Evolutionary conservation across 92 coral and sea anemone genomes (phyloP).

Genomic region (Epizoanthus illoricatus): DNA sequence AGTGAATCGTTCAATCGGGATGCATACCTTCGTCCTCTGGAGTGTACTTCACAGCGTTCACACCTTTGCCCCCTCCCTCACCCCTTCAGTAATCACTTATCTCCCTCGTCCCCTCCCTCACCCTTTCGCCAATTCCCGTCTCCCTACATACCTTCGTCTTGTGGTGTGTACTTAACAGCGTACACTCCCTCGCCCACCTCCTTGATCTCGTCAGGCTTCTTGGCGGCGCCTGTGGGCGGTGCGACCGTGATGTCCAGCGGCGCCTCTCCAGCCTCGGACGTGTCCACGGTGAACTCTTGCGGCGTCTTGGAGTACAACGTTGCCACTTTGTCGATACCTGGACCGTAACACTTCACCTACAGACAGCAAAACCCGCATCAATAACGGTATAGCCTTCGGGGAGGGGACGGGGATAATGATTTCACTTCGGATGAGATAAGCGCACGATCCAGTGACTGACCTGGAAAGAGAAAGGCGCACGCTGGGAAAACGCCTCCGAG

Average conservation of each 20-base stretch:
- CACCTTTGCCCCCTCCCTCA: conserved; percentile 75
- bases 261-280: conserved; percentile 94
- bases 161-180: conserved; percentile 82
- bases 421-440: too few relatives aligned
- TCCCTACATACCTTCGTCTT: conserved; percentile 74
- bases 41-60: conserved; percentile 81
- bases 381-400: too few relatives aligned
- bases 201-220: conserved; percentile 79
- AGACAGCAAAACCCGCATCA: not conserved
- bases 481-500: too few relatives aligned
- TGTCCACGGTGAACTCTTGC: conserved; percentile 85
- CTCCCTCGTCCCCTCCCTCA: not conserved
- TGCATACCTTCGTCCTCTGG: conserved; percentile 84
- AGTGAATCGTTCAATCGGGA: not conserved
- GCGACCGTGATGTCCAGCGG: conserved; percentile 89
- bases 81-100: conserved; percentile 2
- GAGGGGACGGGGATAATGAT: too few relatives aligned
- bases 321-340: conserved; percentile 84
- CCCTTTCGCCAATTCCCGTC: not conserved
- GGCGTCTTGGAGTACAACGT: conserved; percentile 88
- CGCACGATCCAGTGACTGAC: too few relatives aligned
- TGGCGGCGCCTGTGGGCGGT: conserved; percentile 71
- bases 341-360: conserved; percentile 89
- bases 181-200: conserved; percentile 73
- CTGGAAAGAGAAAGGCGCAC: too few relatives aligned